These are phyloP conservation scores for Hormaphis cornu DNA, from an alignment of 1,140 invertebrate species.

Conservation along the genomic window DNA sequence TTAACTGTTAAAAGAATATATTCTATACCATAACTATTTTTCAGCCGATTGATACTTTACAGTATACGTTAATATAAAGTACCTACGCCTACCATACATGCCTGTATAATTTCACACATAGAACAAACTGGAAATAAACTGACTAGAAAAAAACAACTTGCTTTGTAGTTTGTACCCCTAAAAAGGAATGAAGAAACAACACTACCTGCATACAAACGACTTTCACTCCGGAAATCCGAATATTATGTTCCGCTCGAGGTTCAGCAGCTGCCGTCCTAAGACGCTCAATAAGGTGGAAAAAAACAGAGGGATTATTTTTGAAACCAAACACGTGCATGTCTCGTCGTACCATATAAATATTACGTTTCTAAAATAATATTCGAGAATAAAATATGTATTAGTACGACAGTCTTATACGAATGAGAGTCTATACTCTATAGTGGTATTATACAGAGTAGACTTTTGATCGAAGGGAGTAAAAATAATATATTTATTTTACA, in stretches of 20 bases:
- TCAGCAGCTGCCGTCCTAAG: too few relatives aligned
- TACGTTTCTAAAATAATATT: neutral
- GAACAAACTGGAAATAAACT: neutral
- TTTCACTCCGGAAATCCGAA: neutral
- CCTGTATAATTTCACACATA: neutral
- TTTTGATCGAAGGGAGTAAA: too few relatives aligned
- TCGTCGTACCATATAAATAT: neutral
- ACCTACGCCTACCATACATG: too few relatives aligned
- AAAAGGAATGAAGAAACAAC: conserved; percentile 5
- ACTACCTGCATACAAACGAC: neutral
- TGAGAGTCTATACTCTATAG: too few relatives aligned
- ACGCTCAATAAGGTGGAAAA: neutral
- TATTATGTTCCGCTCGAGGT: neutral
- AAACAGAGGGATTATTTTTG: neutral
- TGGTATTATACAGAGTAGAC: too few relatives aligned
- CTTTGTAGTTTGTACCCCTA: neutral
- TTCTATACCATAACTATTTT: too few relatives aligned
- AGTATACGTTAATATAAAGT: too few relatives aligned
- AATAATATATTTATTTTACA: too few relatives aligned
- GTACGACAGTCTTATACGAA: too few relatives aligned
- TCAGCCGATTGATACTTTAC: too few relatives aligned
- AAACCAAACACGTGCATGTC: neutral
- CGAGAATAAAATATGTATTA: neutral
- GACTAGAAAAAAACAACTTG: neutral
- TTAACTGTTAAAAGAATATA: too few relatives aligned